A percentile compares a stretch with the other conserved stretches of the same genome.
These are phyloP conservation scores for Agrotis ipsilon DNA, from an alignment of 2,888 invertebrate species.

Conservation along the genomic window DNA sequence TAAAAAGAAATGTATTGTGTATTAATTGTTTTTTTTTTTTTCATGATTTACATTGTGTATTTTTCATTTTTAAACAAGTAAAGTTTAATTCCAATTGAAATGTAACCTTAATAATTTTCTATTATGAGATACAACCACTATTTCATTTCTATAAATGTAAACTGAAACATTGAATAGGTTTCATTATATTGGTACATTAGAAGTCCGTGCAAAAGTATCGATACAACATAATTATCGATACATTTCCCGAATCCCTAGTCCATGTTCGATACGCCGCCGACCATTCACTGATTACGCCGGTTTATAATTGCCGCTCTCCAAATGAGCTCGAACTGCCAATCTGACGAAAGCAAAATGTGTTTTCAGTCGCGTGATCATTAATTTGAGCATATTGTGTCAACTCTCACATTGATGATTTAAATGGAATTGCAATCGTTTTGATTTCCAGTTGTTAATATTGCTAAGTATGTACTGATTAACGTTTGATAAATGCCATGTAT, in stretches of 20 bases:
- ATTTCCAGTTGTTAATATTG: constrained; percentile 57
- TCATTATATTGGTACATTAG: no score
- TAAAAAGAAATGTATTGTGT: no score
- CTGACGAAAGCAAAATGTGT: constrained; percentile 84
- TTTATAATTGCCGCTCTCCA: constrained; percentile 89
- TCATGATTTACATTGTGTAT: no score
- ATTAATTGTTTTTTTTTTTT: no score
- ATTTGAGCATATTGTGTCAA: constrained; percentile 88
- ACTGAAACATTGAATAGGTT: no score
- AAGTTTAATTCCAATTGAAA: no score
- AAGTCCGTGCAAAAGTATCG: constrained; percentile 18
- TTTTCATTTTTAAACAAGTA: no score
- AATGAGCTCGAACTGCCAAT: constrained; percentile 84
- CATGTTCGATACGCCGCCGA: constrained; percentile 72
- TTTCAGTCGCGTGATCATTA: constrained; percentile 87
- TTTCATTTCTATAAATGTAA: no score
- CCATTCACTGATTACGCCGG: constrained; percentile 83
- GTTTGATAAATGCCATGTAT: constrained; percentile 39
- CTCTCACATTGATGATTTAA: constrained; percentile 82
- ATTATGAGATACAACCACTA: no score
- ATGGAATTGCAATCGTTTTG: constrained; percentile 70
- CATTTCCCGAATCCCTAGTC: constrained; percentile 50
- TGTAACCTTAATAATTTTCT: no score
- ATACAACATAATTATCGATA: constrained; percentile 25
- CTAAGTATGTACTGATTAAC: constrained; percentile 61